phyloP scores from a whole-genome alignment of 2,888 invertebrate species.

The Odontomyia ornata region DNA sequence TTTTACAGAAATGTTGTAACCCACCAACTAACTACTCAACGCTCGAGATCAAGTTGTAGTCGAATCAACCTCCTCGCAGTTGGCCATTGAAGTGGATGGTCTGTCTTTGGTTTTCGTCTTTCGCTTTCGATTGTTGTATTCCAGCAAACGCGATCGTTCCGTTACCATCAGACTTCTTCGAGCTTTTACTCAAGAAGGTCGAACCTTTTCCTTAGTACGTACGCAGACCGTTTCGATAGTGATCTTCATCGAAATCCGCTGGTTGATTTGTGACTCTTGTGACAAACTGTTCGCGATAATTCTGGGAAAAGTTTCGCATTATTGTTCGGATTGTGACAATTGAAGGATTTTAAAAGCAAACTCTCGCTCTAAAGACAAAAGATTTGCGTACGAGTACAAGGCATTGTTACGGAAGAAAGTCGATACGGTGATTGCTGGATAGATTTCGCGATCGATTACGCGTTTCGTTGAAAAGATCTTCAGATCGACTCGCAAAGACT shows the following conservation, averaged over 20 bases:
- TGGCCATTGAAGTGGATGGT: conserved; percentile 10
- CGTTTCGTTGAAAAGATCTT: not conserved
- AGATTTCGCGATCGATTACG: conserved; percentile 4
- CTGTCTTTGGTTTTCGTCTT: conserved; percentile 42
- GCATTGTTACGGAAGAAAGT: conserved; percentile 5
- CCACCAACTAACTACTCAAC: conserved; percentile 40
- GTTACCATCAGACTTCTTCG: conserved; percentile 63
- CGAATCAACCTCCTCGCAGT: not conserved
- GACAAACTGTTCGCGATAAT: conserved; percentile 17
- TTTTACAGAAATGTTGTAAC: conserved; percentile 23
- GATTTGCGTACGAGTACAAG: not conserved
- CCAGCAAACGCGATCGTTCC: conserved; percentile 32
- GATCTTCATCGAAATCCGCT: not conserved
- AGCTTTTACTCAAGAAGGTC: conserved; percentile 65
- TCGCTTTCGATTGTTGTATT: conserved; percentile 50
- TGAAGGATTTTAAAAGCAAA: not conserved
- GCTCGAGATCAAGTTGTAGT: not conserved
- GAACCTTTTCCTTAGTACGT: conserved; percentile 52
- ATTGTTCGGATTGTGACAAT: not conserved
- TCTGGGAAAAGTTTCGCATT: not conserved
- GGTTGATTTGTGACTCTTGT: not conserved
- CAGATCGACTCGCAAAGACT: not conserved
- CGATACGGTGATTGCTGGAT: not conserved
- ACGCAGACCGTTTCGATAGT: conserved; percentile 13
- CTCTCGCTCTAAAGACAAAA: not conserved